Evolutionary conservation across 2,888 invertebrate genomes (phyloP), one percentile per base, ranked within the genome.

Genomic region (Cartodere bifasciata): DNA sequence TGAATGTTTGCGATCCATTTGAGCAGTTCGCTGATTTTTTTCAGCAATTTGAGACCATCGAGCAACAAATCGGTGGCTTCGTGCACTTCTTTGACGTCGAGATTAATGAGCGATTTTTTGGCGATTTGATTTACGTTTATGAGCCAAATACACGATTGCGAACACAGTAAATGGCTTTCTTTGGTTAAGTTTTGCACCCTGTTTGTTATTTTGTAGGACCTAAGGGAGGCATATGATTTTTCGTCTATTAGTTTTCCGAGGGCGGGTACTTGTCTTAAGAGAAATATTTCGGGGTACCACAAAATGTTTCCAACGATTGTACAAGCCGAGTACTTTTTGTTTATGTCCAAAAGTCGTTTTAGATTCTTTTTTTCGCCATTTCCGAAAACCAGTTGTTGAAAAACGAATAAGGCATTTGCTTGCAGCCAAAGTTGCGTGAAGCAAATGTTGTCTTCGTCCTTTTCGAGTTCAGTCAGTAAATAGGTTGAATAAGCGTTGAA

Each of bases 281-380:
- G 64, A 59, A 92, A 94, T 44, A 73, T 69, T 52, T 80, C 82
- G 0, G 92, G 86, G 48, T 81, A 75, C 88, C 90, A 94, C 31
- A 86, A 57, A 10, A 82, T 67, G 50, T 83, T 83, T 2, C 86
- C 88, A 34, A 74, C 67, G 16, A 95, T 60, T 25, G 79, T 76
- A 34, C 90, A 75, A 16, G 80, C 81, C 41, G 82, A 80, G 24
- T 82, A 70, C 72, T 81, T 87, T 51, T 71, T 74, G 55, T 87
- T 80, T 3, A 78, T 55, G 44, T 91, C 90, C 45, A 77, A 64
- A 15, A 88, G 53, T 29, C 69, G 63, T 55, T 76, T 80, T 30
- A 84, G 70, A 24, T 75, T 55, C 56, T 82, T 87, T 49, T 76
- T 81, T 55, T 90, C 87, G 44, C 70, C 66, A 44, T 69, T 68